Conservation (phyloP, 2,888 invertebrate genomes). For the Caprella mutica region DNA sequence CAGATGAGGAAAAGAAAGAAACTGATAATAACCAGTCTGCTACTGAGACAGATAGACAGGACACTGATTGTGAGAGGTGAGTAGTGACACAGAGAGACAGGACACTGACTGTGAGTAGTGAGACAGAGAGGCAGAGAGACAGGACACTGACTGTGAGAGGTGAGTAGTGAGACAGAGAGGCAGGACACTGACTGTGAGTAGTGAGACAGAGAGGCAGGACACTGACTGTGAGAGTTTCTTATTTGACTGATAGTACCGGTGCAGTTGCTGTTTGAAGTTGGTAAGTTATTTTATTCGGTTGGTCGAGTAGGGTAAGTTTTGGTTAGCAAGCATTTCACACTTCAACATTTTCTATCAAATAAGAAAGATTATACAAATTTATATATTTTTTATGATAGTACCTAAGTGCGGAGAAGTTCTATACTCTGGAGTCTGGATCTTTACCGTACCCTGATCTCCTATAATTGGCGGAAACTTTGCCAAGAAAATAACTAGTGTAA, state of each 20-base stretch:
- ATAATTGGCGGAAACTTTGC: background rate
- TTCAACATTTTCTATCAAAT: too few species aligned
- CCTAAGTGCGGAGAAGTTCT: too few species aligned
- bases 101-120: constrained; percentile 18
- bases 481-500: too few species aligned
- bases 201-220: constrained; percentile 27
- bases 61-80: constrained; percentile 31
- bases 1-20: background rate
- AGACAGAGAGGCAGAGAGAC: constrained; percentile 27
- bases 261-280: too few species aligned
- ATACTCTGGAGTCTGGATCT: too few species aligned
- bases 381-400: too few species aligned
- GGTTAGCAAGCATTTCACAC: too few species aligned
- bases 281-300: too few species aligned
- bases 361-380: too few species aligned
- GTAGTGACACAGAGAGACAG: background rate
- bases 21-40: constrained; percentile 26
- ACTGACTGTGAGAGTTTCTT: constrained; percentile 25
- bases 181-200: constrained; percentile 14
- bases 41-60: constrained; percentile 27
- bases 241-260: too few species aligned
- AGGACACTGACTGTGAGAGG: constrained; percentile 30
- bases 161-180: background rate
- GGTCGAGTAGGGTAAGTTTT: too few species aligned
- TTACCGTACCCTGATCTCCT: too few species aligned